phyloP scores from a whole-genome alignment of 2,888 invertebrate species.

The Phytoseiulus persimilis region DNA sequence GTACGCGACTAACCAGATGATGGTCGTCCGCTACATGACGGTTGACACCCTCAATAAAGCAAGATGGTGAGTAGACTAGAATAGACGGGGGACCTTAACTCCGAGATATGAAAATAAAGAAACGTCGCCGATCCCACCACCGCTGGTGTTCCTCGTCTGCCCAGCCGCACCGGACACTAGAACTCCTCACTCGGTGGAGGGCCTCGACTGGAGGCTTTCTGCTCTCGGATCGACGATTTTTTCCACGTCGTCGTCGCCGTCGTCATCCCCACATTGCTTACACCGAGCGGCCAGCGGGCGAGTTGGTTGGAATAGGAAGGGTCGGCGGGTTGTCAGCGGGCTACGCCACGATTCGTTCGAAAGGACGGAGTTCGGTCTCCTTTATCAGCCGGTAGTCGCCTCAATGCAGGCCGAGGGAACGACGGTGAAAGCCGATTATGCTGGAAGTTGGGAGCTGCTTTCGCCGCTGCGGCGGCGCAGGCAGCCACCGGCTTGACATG shows the following conservation, averaged over 20 bases:
- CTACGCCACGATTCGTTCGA: background rate
- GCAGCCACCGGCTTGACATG: background rate
- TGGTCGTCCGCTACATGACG: slow-evolving; percentile 26
- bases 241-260: background rate
- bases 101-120: background rate
- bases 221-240: background rate
- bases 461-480: background rate
- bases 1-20: slow-evolving; percentile 30
- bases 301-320: background rate
- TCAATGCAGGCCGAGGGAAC: background rate
- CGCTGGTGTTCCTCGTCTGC: no score
- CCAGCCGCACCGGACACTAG: no score
- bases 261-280: background rate
- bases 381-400: background rate
- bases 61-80: background rate
- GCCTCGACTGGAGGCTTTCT: no score
- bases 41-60: slow-evolving; percentile 21
- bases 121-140: no score
- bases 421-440: background rate
- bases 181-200: background rate
- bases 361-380: background rate
- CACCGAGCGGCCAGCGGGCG: background rate
- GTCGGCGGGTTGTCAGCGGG: background rate
- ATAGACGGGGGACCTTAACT: background rate
- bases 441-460: background rate